Evolutionary conservation across 2,888 invertebrate species (phyloP).

Genomic region (Corythucha ciliata): DNA sequence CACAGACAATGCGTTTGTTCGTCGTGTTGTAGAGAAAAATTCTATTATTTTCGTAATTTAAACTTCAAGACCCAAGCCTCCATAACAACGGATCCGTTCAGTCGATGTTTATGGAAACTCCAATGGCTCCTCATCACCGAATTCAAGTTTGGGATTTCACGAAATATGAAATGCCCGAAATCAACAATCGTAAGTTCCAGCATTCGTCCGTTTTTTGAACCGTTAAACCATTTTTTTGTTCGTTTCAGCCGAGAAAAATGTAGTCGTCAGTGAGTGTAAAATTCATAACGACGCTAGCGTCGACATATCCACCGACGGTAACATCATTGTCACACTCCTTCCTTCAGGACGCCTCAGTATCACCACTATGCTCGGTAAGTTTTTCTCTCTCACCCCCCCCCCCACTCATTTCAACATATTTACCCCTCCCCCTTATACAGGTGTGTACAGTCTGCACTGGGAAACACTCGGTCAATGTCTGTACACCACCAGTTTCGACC

Average conservation of each 20-base stretch:
- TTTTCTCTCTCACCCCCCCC: too few species aligned
- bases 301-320: slow-evolving; percentile 71
- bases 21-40: too few species aligned
- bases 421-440: slow-evolving; percentile 42
- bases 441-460: slow-evolving; percentile 70
- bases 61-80: too few species aligned
- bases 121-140: slow-evolving; percentile 61
- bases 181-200: slow-evolving; percentile 55
- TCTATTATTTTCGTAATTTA: too few species aligned
- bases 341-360: slow-evolving; percentile 61
- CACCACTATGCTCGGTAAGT: slow-evolving; percentile 61
- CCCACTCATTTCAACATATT: too few species aligned
- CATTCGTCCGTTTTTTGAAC: neutral
- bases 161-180: slow-evolving; percentile 58
- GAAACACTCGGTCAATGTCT: slow-evolving; percentile 65
- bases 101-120: slow-evolving; percentile 46
- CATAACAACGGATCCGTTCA: slow-evolving; percentile 38
- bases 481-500: slow-evolving; percentile 65
- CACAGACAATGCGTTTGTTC: too few species aligned
- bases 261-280: slow-evolving; percentile 70
- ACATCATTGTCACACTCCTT: slow-evolving; percentile 62
- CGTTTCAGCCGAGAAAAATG: slow-evolving; percentile 55
- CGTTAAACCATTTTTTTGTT: slow-evolving; percentile 22
- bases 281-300: slow-evolving; percentile 82
- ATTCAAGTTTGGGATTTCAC: slow-evolving; percentile 81